These are phyloP conservation scores for Menura novaehollandiae DNA, from an alignment of 2,113 vertebrate genomes.

Conservation along the genomic window DNA sequence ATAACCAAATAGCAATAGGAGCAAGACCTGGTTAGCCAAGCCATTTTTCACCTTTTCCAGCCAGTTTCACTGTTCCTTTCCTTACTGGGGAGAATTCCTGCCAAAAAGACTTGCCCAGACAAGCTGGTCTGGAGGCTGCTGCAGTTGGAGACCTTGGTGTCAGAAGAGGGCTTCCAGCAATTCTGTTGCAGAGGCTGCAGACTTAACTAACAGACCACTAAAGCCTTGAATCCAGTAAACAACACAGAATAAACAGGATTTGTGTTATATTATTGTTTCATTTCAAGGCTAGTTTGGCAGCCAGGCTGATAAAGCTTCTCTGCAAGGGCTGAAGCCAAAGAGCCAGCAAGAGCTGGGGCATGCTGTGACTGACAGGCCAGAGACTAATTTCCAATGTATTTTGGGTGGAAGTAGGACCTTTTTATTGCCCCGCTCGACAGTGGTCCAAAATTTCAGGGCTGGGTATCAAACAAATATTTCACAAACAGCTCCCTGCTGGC, in stretches of 20 bases:
- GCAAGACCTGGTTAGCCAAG: neutral
- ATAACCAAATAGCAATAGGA: neutral
- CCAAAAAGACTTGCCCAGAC: conserved; percentile 6
- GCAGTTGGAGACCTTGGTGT: neutral
- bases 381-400: neutral
- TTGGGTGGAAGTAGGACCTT: neutral
- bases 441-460: neutral
- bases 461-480: neutral
- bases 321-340: neutral
- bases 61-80: neutral
- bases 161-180: neutral
- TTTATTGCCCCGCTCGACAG: neutral
- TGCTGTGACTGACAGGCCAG: neutral
- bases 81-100: neutral
- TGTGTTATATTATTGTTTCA: neutral
- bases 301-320: neutral
- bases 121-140: neutral
- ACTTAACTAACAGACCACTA: neutral
- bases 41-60: conserved; percentile 41
- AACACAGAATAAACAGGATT: neutral
- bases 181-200: neutral
- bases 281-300: conserved; percentile 16
- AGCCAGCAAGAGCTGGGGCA: neutral
- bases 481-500: neutral
- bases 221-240: conserved; percentile 13